Conservation (phyloP, 2,113 vertebrate genomes). For the Centrocercus urophasianus region DNA sequence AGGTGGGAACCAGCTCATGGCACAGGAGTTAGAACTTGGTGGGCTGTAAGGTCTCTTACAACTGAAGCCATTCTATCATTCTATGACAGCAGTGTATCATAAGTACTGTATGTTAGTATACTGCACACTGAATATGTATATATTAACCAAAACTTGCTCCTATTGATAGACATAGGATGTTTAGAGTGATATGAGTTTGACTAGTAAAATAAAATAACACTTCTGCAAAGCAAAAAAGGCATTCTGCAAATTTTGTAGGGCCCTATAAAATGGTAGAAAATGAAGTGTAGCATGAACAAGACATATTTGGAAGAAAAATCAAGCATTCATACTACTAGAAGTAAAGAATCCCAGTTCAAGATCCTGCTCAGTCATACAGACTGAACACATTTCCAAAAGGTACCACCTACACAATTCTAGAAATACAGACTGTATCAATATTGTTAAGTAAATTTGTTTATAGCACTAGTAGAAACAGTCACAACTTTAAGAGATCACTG, state of each 20-base stretch:
- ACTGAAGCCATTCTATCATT: too few relatives aligned
- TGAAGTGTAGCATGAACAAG: not conserved
- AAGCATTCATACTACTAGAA: not conserved
- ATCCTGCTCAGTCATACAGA: not conserved
- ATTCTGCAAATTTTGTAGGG: not conserved
- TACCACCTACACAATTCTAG: not conserved
- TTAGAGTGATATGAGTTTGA: not conserved
- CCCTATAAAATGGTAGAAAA: not conserved
- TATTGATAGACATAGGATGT: not conserved
- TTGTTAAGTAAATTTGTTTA: conserved; percentile 11
- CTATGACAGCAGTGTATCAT: not conserved
- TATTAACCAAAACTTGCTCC: not conserved
- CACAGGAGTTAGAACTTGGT: too few relatives aligned
- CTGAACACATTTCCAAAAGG: not conserved
- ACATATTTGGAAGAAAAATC: not conserved
- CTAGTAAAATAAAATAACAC: not conserved
- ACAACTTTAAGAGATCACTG: not conserved
- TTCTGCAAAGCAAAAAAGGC: not conserved
- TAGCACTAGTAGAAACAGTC: not conserved
- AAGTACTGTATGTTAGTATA: not conserved
- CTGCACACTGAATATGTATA: not conserved
- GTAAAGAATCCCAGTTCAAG: not conserved
- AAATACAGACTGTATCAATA: not conserved
- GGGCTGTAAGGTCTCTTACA: too few relatives aligned
- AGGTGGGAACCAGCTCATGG: too few relatives aligned